Evolutionary conservation across 2,113 vertebrate genomes (phyloP).

Genomic region (Labrus mixtus): DNA sequence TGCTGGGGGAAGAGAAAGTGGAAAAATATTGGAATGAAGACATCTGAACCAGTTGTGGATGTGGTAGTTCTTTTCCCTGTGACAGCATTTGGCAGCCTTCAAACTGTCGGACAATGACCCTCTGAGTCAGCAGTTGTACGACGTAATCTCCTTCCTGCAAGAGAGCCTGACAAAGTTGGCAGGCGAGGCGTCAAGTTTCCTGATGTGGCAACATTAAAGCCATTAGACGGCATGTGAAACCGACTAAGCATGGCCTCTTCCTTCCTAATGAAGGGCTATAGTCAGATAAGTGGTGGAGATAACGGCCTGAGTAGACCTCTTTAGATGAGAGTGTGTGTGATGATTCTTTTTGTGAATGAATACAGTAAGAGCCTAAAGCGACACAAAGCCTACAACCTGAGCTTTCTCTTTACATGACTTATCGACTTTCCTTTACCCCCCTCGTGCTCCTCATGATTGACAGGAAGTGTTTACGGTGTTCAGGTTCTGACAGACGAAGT

Average conservation of each 20-base stretch:
- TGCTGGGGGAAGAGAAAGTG: neutral
- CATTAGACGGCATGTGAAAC: slow-evolving; percentile 30
- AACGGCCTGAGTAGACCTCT: slow-evolving; percentile 16
- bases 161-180: slow-evolving; percentile 13
- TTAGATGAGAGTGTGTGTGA: slow-evolving; percentile 3
- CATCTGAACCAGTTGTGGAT: neutral
- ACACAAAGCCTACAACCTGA: too few relatives aligned
- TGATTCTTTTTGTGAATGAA: neutral
- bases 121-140: slow-evolving; percentile 49
- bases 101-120: slow-evolving; percentile 36
- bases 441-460: neutral
- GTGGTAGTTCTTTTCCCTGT: neutral
- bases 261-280: slow-evolving; percentile 21
- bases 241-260: slow-evolving; percentile 46
- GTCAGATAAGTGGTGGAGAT: slow-evolving; percentile 26
- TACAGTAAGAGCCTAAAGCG: neutral
- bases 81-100: neutral
- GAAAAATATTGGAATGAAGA: neutral
- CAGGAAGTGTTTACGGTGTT: neutral
- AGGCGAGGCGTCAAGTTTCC: slow-evolving; percentile 30
- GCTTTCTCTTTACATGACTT: neutral
- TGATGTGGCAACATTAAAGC: slow-evolving; percentile 50
- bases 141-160: slow-evolving; percentile 35
- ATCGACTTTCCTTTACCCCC: neutral
- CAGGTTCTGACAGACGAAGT: neutral